Evolutionary conservation across 2,113 vertebrate genomes (phyloP), one percentile per base, ranked within the genome.

Genomic region (Anguilla japonica): DNA sequence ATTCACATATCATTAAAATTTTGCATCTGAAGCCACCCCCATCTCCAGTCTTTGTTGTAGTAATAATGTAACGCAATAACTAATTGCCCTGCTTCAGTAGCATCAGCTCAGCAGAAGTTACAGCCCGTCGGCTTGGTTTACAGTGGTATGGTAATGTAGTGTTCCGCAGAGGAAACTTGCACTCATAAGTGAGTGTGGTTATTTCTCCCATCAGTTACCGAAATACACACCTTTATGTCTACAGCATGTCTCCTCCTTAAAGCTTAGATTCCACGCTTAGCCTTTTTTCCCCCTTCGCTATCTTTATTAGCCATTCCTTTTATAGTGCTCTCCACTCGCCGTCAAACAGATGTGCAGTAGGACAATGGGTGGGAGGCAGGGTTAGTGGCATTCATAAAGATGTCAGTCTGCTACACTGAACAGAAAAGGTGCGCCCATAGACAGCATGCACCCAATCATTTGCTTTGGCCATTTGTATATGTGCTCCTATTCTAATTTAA

Each of bases 341-440:
- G 75, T 41, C 16, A 40, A 87, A 81, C 80, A 26, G 83, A 41
- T 46, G 79, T 56, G 46, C 20, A 40, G 41, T 26, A 41, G 75
- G 0, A 18, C n/a, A 6, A 20, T 79, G 41, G 87, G 57, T 34
- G 39, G 83, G 75, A 18, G 43, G 41, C 20, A 46, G 43, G 57
- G 34, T 29, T 56, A 87, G 57, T 79, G 22, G 26, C 34, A 22
- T 53, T 79, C 46, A 82, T 85, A 67, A 81, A 75, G 80, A 82
- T 67, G 60, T 50, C 43, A 50, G 57, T 16, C 63, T 9, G 6
- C 16, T 34, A 7, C 63, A n/a, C 6, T 71, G 63, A 71, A 75
- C 71, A 75, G 71, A 29, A 34, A 75, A 34, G 7, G 50, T 14
- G 50, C 34, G 20, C n/a, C 20, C n/a, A 75, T 29, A 34, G 34